A percentile compares a stretch with the other conserved stretches of the same genome.
These are phyloP conservation scores for Parelbella ahira DNA, from an alignment of 2,888 invertebrate genomes.

Conservation along the genomic window DNA sequence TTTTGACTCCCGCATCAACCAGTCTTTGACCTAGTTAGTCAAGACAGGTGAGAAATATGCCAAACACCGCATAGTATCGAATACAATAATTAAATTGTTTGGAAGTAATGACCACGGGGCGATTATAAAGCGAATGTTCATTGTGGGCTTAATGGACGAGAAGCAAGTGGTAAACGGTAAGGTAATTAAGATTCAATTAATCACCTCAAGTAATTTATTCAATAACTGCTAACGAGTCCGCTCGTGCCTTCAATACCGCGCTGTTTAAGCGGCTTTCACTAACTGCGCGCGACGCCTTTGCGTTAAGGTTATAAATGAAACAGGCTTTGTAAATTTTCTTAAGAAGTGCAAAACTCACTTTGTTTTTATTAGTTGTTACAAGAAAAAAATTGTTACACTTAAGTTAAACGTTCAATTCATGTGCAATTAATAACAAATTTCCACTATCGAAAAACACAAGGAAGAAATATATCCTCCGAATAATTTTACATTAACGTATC, in stretches of 20 bases:
- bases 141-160: slow-evolving; percentile 41
- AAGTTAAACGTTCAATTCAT: too few relatives aligned
- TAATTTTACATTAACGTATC: too few relatives aligned
- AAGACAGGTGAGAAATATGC: too few relatives aligned
- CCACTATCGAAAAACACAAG: too few relatives aligned
- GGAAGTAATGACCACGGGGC: slow-evolving; percentile 13
- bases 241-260: slow-evolving; percentile 46
- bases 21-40: too few relatives aligned
- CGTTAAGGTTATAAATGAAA: neutral
- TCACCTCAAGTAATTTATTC: slow-evolving; percentile 68
- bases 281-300: slow-evolving; percentile 12
- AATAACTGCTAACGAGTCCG: slow-evolving; percentile 63
- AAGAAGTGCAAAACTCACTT: too few relatives aligned
- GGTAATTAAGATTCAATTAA: slow-evolving; percentile 76
- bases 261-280: slow-evolving; percentile 32
- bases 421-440: too few relatives aligned
- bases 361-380: too few relatives aligned
- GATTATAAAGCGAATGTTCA: slow-evolving; percentile 18
- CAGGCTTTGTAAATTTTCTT: neutral
- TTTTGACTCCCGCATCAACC: too few relatives aligned
- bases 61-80: too few relatives aligned
- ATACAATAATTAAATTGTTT: slow-evolving; percentile 20
- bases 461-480: too few relatives aligned
- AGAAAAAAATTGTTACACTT: too few relatives aligned
- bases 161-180: slow-evolving; percentile 65